Evolutionary conservation across 2,113 vertebrate genomes (phyloP).

Genomic region (Heloderma charlesbogerti): DNA sequence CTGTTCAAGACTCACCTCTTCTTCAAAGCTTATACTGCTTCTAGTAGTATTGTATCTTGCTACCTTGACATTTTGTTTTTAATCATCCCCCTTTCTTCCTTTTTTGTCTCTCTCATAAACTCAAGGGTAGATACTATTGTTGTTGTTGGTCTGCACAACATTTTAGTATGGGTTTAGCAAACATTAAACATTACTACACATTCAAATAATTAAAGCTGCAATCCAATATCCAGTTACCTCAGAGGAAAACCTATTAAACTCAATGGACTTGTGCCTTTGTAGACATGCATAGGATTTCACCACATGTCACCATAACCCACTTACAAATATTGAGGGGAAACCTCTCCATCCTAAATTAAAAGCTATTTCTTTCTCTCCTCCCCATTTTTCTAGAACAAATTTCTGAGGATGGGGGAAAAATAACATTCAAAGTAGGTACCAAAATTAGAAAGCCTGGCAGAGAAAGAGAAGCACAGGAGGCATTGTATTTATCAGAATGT

Average conservation of each 20-base stretch:
- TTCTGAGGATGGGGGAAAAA: constrained; percentile 60
- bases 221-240: too few species aligned
- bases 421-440: constrained; percentile 57
- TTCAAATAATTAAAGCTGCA: not conserved
- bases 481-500: not conserved
- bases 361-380: constrained; percentile 47
- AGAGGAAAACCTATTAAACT: too few species aligned
- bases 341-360: constrained; percentile 60
- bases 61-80: not conserved
- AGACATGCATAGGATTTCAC: too few species aligned
- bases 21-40: constrained; percentile 28
- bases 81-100: not conserved
- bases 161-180: not conserved
- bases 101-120: not conserved
- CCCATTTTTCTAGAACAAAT: constrained; percentile 63
- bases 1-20: not conserved
- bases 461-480: constrained; percentile 34
- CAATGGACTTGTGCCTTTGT: not conserved
- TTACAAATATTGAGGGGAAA: constrained; percentile 55
- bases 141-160: too few species aligned
- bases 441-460: constrained; percentile 43
- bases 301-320: constrained; percentile 53
- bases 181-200: constrained; percentile 41
- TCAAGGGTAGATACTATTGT: too few species aligned
- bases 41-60: not conserved